A percentile compares a stretch with the other conserved stretches of the same genome.
These are phyloP conservation scores for Rhadina sibilatrix DNA, from an alignment of 2,113 vertebrate species.

Conservation along the genomic window DNA sequence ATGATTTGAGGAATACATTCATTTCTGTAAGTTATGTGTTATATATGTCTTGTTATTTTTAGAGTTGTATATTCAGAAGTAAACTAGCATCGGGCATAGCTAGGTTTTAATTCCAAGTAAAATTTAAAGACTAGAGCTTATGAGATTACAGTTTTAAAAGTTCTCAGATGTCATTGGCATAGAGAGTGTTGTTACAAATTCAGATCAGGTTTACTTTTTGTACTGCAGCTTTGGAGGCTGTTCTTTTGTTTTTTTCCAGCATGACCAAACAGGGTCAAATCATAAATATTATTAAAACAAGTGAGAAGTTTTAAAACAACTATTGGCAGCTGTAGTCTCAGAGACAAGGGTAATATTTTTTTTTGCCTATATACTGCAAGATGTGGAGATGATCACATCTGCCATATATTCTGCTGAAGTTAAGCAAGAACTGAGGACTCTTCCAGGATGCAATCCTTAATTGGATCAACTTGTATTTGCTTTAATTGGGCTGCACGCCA, in stretches of 20 bases:
- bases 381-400: not conserved
- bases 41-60: not conserved
- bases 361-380: not conserved
- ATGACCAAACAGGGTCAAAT: not conserved
- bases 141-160: not conserved
- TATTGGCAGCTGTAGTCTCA: not conserved
- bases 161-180: not conserved
- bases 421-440: not conserved
- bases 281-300: not conserved
- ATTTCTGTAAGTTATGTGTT: not conserved
- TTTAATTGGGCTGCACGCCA: not conserved
- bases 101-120: not conserved
- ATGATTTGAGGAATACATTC: not conserved
- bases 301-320: not conserved
- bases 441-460: not conserved
- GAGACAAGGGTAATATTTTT: not conserved
- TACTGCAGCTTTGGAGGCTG: not conserved
- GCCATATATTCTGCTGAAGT: not conserved
- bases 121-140: not conserved
- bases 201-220: not conserved
- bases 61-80: not conserved
- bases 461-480: not conserved
- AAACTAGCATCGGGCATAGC: not conserved
- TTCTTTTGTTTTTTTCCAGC: not conserved
- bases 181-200: not conserved